phyloP scores from a whole-genome alignment of 1,140 invertebrate species.

The Camponotus vicinus region DNA sequence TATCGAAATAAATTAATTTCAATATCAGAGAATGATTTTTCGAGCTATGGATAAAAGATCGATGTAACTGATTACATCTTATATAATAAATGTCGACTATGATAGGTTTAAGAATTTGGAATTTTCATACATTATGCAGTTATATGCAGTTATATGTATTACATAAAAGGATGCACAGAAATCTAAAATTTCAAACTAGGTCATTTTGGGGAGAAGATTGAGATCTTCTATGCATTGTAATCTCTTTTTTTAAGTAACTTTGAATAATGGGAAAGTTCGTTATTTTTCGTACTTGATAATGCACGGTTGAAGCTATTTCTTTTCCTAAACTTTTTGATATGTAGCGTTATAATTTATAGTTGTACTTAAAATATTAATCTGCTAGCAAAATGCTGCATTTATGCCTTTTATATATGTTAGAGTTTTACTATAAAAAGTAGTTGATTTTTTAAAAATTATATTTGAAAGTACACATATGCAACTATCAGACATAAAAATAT shows the following conservation, averaged over 20 bases:
- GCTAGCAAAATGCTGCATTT: background rate
- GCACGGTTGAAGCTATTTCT: slow-evolving; percentile 34
- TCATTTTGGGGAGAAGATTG: slow-evolving; percentile 18
- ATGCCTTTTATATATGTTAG: background rate
- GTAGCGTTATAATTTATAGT: slow-evolving; percentile 23
- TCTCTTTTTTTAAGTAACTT: slow-evolving; percentile 35
- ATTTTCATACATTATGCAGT: background rate
- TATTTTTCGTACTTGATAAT: slow-evolving; percentile 47
- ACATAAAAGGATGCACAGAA: background rate
- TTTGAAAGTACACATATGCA: background rate
- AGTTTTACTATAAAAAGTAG: background rate
- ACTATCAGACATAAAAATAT: background rate
- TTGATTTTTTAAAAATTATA: background rate
- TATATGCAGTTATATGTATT: background rate
- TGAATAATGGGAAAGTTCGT: slow-evolving; percentile 40
- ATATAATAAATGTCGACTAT: background rate
- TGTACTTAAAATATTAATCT: slow-evolving; percentile 40
- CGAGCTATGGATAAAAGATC: background rate
- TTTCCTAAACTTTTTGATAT: slow-evolving; percentile 18
- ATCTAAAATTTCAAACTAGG: slow-evolving; percentile 33
- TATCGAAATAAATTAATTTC: background rate
- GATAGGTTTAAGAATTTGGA: background rate
- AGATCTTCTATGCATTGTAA: slow-evolving; percentile 11
- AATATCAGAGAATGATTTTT: background rate
- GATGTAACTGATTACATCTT: background rate